phyloP scores from a whole-genome alignment of 2,888 invertebrate genomes.

The Agrypnus murinus region DNA sequence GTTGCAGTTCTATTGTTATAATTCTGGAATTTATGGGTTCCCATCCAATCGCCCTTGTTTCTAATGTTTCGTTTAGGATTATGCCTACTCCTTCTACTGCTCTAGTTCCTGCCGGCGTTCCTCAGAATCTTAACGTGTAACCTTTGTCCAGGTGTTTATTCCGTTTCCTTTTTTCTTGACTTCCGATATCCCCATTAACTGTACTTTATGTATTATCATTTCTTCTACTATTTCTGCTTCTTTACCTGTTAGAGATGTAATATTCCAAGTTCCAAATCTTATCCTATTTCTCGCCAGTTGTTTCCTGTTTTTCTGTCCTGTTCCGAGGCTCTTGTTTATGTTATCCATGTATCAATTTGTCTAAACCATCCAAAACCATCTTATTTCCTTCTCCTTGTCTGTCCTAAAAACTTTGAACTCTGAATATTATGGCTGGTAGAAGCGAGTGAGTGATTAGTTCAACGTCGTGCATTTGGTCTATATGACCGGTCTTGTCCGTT shows the following conservation, averaged over 20 bases:
- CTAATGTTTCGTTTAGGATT: too few species aligned
- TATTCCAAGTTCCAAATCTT: background rate
- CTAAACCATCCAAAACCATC: too few species aligned
- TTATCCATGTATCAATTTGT: too few species aligned
- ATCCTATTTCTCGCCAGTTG: background rate
- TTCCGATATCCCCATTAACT: background rate
- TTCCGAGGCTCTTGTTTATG: too few species aligned
- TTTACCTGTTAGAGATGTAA: background rate
- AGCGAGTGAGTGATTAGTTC: too few species aligned
- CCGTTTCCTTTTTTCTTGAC: background rate
- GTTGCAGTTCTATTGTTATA: too few species aligned
- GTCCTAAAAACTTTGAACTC: background rate
- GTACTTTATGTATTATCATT: background rate
- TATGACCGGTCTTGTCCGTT: too few species aligned
- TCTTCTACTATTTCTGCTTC: slow-evolving; percentile 1
- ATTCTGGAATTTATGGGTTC: too few species aligned
- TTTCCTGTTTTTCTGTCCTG: too few species aligned
- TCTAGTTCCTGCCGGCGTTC: background rate
- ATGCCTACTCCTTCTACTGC: too few species aligned
- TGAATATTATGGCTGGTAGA: background rate
- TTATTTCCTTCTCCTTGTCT: background rate
- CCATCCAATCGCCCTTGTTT: too few species aligned
- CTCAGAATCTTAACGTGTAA: background rate
- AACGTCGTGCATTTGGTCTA: too few species aligned
- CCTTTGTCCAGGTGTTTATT: background rate